Evolutionary conservation across 2,113 vertebrate species (phyloP), one percentile per base, ranked within the genome.

Genomic region (Scophthalmus maximus): DNA sequence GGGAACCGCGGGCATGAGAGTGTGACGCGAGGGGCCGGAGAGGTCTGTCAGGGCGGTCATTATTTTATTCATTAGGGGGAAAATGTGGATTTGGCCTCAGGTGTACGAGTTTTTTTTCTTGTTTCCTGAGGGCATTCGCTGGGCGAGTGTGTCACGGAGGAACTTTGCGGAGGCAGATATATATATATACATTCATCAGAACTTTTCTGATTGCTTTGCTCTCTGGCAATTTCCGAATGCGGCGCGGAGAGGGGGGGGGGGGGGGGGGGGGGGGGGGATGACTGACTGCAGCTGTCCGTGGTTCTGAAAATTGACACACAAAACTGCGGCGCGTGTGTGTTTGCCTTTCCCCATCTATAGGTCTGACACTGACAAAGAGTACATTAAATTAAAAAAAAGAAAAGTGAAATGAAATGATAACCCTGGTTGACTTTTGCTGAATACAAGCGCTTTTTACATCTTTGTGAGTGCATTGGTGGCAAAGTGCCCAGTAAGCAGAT

Each of bases 131-230:
- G n/a, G n/a, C n/a, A n/a, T n/a, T n/a, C n/a, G n/a, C n/a, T n/a
- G n/a, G n/a, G n/a, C n/a, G 60, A 11, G 68, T 72, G 73, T 73
- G 63, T 83, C 66, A 86, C 56, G 75, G 77, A 59, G 49, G 30
- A 81, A 84, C 66, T 85, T 73, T 77, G 61, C 10, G 3, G 30
- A 23, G 20, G 55, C 51, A 32, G 61, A 82, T 57, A 82, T 44
- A 44, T n/a, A 32, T 36, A 12, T 70, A 78, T 73, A 78, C 62
- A 79, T 71, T 82, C 68, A 85, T 88, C 65, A 66, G 55, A 88
- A 82, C 61, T 68, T 83, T 76, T 50, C 57, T 81, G 81, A 87
- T 87, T 85, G 79, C 81, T 86, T 86, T 67, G 34, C 66, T 74
- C 66, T 74, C 49, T 44, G 29, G 61, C 53, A 79, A 72, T 84